phyloP scores from a whole-genome alignment of 2,113 vertebrate species.

The Sprattus sprattus region DNA sequence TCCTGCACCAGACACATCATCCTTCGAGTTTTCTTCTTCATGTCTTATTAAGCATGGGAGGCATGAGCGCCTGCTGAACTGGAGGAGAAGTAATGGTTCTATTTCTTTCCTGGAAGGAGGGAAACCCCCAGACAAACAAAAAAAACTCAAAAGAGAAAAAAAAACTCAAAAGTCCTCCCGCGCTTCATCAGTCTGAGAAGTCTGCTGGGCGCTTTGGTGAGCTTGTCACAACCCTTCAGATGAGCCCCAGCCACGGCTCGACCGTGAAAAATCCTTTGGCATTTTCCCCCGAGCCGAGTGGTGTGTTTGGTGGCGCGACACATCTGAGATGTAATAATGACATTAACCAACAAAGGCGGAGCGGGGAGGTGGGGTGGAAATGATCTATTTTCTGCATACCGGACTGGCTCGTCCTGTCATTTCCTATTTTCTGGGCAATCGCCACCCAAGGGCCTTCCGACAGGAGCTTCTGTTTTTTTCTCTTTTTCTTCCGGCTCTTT shows the following conservation, averaged over 20 bases:
- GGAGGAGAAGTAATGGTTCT: conserved; percentile 5
- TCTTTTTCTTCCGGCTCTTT: conserved; percentile 58
- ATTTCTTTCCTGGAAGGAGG: conserved; percentile 1
- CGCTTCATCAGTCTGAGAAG: conserved; percentile 21
- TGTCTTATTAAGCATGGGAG: background rate
- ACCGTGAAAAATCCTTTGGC: conserved; percentile 62
- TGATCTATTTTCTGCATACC: conserved; percentile 80
- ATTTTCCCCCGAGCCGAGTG: conserved; percentile 62
- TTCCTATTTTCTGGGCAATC: conserved; percentile 80
- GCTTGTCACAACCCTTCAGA: conserved; percentile 65
- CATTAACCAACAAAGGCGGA: conserved; percentile 76
- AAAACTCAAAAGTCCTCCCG: background rate
- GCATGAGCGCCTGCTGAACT: background rate
- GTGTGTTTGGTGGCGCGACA: conserved; percentile 72
- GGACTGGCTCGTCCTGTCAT: conserved; percentile 79
- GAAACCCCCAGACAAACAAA: background rate
- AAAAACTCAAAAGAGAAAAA: background rate
- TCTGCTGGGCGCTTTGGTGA: conserved; percentile 35
- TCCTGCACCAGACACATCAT: background rate
- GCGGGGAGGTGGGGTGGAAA: conserved; percentile 41
- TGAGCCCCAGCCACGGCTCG: conserved; percentile 64
- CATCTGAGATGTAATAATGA: conserved; percentile 84
- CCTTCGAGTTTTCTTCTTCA: conserved; percentile 7
- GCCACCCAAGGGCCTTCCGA: conserved; percentile 74
- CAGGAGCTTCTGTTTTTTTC: conserved; percentile 72